Percentiles rank a stretch among this genome's conserved stretches.
phyloP scores from a whole-genome alignment of 2,888 invertebrate species.

The Eristalinus sepulchralis region DNA sequence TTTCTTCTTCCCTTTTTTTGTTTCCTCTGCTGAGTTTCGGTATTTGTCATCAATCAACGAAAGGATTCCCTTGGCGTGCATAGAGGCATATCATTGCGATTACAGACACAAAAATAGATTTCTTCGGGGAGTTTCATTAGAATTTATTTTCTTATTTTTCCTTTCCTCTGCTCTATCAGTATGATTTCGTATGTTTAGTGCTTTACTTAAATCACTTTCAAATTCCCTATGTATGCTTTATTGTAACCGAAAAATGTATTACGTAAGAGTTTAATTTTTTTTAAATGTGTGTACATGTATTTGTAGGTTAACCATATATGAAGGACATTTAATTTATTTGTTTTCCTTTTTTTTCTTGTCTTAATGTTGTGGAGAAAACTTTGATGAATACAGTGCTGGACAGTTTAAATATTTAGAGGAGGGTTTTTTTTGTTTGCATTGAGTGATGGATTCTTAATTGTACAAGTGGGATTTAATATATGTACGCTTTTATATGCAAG shows the following conservation, averaged over 20 bases:
- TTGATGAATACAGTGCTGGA: conserved; percentile 27
- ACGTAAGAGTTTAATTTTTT: neutral
- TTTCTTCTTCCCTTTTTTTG: neutral
- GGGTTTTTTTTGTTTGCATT: no score
- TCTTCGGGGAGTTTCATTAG: conserved; percentile 9
- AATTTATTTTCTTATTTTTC: neutral
- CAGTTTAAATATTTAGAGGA: neutral
- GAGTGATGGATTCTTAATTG: no score
- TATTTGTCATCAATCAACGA: conserved; percentile 36
- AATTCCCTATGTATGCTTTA: neutral
- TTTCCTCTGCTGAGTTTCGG: neutral
- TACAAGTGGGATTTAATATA: no score
- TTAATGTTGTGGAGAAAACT: neutral
- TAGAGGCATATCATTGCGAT: conserved; percentile 6
- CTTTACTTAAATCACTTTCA: neutral
- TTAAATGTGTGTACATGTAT: conserved; percentile 10
- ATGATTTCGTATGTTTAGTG: conserved; percentile 5
- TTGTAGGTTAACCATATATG: conserved; percentile 14
- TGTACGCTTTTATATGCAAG: neutral
- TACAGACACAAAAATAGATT: conserved; percentile 46
- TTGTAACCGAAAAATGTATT: neutral
- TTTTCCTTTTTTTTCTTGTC: neutral
- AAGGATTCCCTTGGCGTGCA: conserved; percentile 40
- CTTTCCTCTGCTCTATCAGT: neutral
- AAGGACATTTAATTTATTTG: neutral